A percentile compares a stretch with the other conserved stretches of the same genome.
These are phyloP conservation scores for Hypotaenidia okinawae DNA, from an alignment of 2,797 vertebrate genomes.

Conservation along the genomic window DNA sequence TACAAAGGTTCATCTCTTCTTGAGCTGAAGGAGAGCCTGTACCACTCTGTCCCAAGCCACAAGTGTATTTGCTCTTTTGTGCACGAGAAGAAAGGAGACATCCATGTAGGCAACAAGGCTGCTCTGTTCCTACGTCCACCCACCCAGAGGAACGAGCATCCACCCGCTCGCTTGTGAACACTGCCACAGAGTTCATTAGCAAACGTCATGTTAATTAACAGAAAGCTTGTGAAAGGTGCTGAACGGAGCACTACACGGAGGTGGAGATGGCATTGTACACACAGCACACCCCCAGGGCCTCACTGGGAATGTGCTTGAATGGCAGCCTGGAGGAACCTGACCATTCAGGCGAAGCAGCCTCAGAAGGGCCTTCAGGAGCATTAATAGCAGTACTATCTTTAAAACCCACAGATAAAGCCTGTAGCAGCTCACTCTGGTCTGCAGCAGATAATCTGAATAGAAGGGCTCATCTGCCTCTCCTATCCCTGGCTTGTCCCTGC, in stretches of 20 bases:
- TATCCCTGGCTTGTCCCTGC: neutral
- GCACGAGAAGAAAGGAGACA: conserved; percentile 53
- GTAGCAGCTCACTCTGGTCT: neutral
- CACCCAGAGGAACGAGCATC: neutral
- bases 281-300: neutral
- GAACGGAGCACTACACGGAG: neutral
- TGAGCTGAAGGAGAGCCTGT: neutral
- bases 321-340: neutral
- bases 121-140: conserved; percentile 55
- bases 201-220: neutral
- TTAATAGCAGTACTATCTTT: neutral
- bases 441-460: neutral
- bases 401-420: neutral
- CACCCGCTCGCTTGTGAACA: neutral
- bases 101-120: conserved; percentile 51
- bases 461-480: neutral
- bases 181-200: neutral
- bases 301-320: neutral
- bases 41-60: neutral
- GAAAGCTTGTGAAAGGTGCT: neutral
- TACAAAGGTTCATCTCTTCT: conserved; percentile 34
- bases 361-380: neutral
- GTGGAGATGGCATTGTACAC: neutral
- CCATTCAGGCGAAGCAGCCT: neutral
- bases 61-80: neutral